Base-by-base conservation (phyloP, 1,140 invertebrate species). In the Chironomus striatipennis region DNA sequence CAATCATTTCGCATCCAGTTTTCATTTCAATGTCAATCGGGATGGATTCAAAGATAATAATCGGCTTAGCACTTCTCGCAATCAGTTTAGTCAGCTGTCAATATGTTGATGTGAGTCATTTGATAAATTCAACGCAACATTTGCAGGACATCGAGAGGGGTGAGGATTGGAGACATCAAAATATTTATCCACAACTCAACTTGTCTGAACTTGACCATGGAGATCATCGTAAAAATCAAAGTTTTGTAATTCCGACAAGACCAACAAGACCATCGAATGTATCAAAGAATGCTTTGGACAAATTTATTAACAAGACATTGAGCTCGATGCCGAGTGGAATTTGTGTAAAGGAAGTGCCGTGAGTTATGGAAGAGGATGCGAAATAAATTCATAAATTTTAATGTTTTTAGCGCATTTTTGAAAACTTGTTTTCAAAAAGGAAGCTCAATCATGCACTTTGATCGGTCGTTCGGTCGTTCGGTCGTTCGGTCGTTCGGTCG, bases 281-380 rank as follows among this genome's bases (percentile, higher is more conserved):
- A n/a, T n/a, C 47, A 57, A 12, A n/a, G n/a, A 4, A 0, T 1
- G 9, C 47, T 1, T 77, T 78, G 7, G 79, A 79, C 7, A 75
- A 80, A 73, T 82, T 82, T 47, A 79, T 82, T 47, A 81, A 81
- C 67, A 79, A 79, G 70, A 82, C 81, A 7, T 74, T 80, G 10
- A 77, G 80, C 8, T 74, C 74, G 5, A 82, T 82, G 78, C 80
- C 81, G 72, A 80, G 78, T 74, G 86, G 86, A 34, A 81, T 86
- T 1, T 87, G 86, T 76, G 85, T 83, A 74, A 83, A 82, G 64
- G 85, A 87, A 84, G 85, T 87, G 3, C 84, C 84, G 86, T 87
- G 82, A 85, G 86, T 86, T 77, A 8, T 57, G 9, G 9, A 57
- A 57, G n/a, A 57, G n/a, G 24, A 34, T 34, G 47, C 7, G 1